A percentile compares a stretch with the other conserved stretches of the same genome.
These are phyloP conservation scores for Lochmaea crataegi DNA, from an alignment of 2,888 invertebrate species.

Conservation along the genomic window DNA sequence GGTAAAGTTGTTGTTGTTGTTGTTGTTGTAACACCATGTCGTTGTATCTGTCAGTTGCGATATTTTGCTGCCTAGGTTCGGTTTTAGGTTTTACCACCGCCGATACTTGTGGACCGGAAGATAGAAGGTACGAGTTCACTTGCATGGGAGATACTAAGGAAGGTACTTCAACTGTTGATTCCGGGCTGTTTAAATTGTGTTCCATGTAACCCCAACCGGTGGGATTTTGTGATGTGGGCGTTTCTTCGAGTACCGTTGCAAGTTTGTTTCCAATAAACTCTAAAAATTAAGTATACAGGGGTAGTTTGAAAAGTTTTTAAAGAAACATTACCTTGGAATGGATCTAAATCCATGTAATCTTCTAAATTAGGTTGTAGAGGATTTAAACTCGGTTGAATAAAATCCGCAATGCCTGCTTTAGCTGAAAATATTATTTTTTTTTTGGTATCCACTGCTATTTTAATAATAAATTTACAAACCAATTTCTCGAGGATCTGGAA, in stretches of 20 bases:
- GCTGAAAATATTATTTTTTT: too few species aligned
- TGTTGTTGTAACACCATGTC: constrained; percentile 52
- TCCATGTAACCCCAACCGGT: constrained; percentile 49
- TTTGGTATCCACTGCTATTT: background rate
- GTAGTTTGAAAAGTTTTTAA: background rate
- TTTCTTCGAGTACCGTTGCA: constrained; percentile 73
- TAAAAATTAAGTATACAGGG: constrained; percentile 51
- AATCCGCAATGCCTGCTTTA: constrained; percentile 90
- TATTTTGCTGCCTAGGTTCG: constrained; percentile 19
- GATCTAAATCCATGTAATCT: constrained; percentile 93
- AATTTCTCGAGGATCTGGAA: constrained; percentile 97
- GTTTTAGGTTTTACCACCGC: constrained; percentile 38
- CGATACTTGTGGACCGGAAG: constrained; percentile 42
- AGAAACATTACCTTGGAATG: constrained; percentile 51
- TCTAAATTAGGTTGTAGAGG: constrained; percentile 97
- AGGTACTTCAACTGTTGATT: constrained; percentile 34
- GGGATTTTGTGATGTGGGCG: constrained; percentile 44
- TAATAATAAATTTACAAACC: constrained; percentile 68
- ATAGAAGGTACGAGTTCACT: constrained; percentile 61
- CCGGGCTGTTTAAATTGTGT: constrained; percentile 34
- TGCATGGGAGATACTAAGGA: constrained; percentile 31
- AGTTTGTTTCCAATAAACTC: constrained; percentile 71
- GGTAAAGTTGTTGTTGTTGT: constrained; percentile 57
- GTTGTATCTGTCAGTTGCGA: constrained; percentile 24
- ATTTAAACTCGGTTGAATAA: constrained; percentile 97